Evolutionary conservation across 2,113 vertebrate genomes (phyloP).

Genomic region (Tragelaphus strepsiceros): DNA sequence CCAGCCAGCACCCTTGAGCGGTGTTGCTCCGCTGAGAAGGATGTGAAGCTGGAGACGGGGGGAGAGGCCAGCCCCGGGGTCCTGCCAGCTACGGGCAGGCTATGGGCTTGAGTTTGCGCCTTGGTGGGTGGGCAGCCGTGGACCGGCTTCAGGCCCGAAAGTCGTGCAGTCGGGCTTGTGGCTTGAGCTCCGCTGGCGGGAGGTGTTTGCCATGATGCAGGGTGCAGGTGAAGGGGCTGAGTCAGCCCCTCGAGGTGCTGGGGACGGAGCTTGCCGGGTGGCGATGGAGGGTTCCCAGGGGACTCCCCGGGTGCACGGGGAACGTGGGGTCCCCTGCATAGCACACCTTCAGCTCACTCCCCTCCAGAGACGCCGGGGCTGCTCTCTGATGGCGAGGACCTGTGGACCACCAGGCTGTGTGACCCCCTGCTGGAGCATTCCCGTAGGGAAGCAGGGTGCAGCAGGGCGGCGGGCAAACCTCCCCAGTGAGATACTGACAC

Average conservation of each 20-base stretch:
- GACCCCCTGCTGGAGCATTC: background rate
- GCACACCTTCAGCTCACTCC: background rate
- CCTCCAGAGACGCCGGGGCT: background rate
- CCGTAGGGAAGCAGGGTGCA: background rate
- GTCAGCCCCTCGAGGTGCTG: background rate
- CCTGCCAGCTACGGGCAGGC: background rate
- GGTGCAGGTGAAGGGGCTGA: background rate
- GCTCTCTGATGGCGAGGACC: background rate
- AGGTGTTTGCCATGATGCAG: background rate
- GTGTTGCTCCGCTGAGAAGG: background rate
- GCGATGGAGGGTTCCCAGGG: background rate
- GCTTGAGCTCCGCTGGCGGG: background rate
- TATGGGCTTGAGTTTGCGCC: background rate
- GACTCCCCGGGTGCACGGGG: background rate
- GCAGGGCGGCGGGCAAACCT: background rate
- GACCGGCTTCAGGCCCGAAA: background rate
- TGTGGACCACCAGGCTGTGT: fast-evolving
- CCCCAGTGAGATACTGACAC: background rate
- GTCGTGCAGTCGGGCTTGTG: background rate
- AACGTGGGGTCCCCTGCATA: background rate
- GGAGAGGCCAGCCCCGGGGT: no score
- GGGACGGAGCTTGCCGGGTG: no score
- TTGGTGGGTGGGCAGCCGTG: fast-evolving
- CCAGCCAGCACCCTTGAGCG: background rate
- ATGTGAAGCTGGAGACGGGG: background rate